Evolutionary conservation across 2,888 invertebrate species (phyloP), one percentile per base, ranked within the genome.

Genomic region (Nomada lathburiana): DNA sequence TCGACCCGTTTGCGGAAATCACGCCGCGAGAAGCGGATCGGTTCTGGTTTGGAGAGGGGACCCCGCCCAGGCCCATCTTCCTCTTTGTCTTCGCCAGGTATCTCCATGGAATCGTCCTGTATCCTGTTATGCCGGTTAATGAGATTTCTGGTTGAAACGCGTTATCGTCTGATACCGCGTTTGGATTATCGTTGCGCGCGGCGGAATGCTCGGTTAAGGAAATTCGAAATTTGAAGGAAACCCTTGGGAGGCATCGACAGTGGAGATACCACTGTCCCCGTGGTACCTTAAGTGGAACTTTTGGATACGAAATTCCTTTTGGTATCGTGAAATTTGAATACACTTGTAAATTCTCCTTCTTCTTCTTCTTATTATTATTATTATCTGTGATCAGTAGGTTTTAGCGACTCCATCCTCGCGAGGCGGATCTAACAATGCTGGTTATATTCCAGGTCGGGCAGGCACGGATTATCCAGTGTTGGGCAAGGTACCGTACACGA

Each of bases 401-500:
- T 7, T 29, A 29, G 7, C 29, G 7, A 16, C 47, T 3, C 47
- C 16, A 1, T 11, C 47, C 2, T 16, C 47, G 47, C 47, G 13
- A 1, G 7, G 42, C 23, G 23, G 44, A 16, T 20, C n/a, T 20
- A 52, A 67, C 16, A 13, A 13, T 16, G 10, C 47, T 3, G 47
- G 1, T 47, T 47, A 47, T 47, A 3, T 95, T 95, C 74, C 95
- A 97, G 98, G 98, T 88, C 96, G 97, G 88, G 97, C 98, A 18
- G 98, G 98, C 36, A 97, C 97, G n/a, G 98, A 98, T 94, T 98
- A 98, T 92, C 98, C 98, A 5, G 96, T 98, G 59, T 94, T 98
- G 69, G 97, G 97, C 62, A 96, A 96, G 69, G 97, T 98, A 69
- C 98, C 98, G 18, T 97, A 97, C 94, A 98, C 98, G 75, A 97